phyloP scores from a whole-genome alignment of 2,113 vertebrate genomes.

The Hippopotamus amphibius region DNA sequence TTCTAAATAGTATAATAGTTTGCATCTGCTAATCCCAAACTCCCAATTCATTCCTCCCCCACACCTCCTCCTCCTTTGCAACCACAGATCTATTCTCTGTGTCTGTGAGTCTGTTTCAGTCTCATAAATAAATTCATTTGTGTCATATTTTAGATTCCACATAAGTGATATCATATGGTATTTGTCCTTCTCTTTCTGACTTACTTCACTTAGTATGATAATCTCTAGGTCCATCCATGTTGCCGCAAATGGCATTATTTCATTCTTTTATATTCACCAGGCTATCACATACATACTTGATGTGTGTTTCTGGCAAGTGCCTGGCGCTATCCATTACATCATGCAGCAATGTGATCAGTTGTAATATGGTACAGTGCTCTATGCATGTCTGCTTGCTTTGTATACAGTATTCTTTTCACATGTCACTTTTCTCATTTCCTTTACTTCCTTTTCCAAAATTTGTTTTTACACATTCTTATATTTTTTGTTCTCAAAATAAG shows the following conservation, averaged over 20 bases:
- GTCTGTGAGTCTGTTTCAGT: not conserved
- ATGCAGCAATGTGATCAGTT: no score
- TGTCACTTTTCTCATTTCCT: not conserved
- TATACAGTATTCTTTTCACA: not conserved
- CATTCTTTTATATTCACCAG: not conserved
- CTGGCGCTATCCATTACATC: not conserved
- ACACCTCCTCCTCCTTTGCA: not conserved
- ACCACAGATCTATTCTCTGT: not conserved
- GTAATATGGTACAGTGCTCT: not conserved
- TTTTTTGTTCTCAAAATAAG: not conserved
- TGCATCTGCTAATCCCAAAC: not conserved
- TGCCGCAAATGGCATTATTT: not conserved
- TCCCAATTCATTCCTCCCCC: not conserved
- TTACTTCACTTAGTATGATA: not conserved
- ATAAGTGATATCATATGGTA: not conserved
- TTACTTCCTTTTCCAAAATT: not conserved
- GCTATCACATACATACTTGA: not conserved
- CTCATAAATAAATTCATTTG: not conserved
- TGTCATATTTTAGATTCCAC: not conserved
- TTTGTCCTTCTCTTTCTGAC: not conserved
- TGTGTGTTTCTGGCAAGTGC: no score
- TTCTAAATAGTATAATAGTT: not conserved
- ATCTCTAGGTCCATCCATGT: not conserved
- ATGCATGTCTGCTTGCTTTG: accelerated
- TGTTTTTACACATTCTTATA: not conserved